Base-by-base conservation (phyloP, 2,888 invertebrate species). In the Minunthozetes semirufus region DNA sequence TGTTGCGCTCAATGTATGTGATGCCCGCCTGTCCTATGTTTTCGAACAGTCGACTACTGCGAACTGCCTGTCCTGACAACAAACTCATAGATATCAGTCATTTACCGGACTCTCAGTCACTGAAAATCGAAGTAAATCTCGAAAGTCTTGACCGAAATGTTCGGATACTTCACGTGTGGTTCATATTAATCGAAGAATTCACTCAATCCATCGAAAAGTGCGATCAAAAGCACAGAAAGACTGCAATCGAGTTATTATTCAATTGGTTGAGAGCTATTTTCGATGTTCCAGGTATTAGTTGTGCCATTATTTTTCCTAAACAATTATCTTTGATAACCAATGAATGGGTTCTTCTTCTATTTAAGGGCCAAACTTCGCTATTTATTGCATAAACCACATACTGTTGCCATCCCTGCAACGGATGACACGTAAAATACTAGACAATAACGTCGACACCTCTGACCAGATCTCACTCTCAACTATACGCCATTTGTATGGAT, bases 11-110 rank as follows among this genome's bases (percentile, higher is more conserved):
- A 84, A 94, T 95, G 93, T 93, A 92, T 83, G 89, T 89, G 80
- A 94, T 95, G 94, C 94, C 94, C 0, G 92, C 93, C 80, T 94
- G 94, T 82, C 95, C 95, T 0, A 90, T 90, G 77, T 94, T 95
- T 81, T 93, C 93, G 82, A 89, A 17, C 25, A 29, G 19, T n/a
- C 33, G 72, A 19, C 6, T 33, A 25, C 38, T 63, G 6, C 38
- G 59, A 8, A 25, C 33, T 3, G 33, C 50, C 48, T 25, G 73
- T 48, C 25, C 50, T n/a, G 74, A 75, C 17, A 17, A 53, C 46
- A 72, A 76, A 71, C 25, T 50, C 9, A 63, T 74, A 33, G 66
- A 59, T n/a, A 50, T 70, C n/a, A 50, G 42, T 38, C 42, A 29
- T 27, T 4, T 33, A 46, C 15, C 29, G 38, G 33, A 50, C 19